A percentile compares a stretch with the other conserved stretches of the same genome.
Conservation (phyloP, 2,797 vertebrate species). For the Acanthornis magna region DNA sequence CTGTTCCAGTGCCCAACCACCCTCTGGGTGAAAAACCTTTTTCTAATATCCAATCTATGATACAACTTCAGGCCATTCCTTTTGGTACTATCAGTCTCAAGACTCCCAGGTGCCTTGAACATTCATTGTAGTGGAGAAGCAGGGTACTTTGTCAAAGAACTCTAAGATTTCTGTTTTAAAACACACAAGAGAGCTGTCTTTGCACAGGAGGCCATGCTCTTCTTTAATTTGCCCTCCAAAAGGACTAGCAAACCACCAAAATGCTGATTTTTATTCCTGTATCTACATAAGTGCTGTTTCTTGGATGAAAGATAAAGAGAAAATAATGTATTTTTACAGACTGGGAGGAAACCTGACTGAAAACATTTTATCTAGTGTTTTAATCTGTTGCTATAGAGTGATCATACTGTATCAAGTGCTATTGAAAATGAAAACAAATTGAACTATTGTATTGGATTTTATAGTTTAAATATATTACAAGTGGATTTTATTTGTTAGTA, state of each 20-base stretch:
- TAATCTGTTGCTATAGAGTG: not conserved
- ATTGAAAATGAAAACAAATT: not conserved
- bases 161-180: not conserved
- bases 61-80: not conserved
- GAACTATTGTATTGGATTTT: not conserved
- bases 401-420: not conserved
- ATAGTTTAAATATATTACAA: not conserved
- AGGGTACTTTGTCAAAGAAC: not conserved
- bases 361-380: not conserved
- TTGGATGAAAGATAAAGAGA: not conserved
- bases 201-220: not conserved
- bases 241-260: not conserved
- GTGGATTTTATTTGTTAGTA: not conserved
- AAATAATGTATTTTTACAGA: not conserved
- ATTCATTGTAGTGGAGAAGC: not conserved
- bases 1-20: not conserved
- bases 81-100: not conserved
- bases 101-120: rapidly evolving
- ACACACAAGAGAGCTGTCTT: not conserved
- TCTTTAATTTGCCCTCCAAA: not conserved
- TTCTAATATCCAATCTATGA: not conserved
- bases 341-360: not conserved
- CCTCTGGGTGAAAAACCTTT: not conserved
- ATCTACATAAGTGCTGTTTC: not conserved
- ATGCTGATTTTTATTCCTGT: not conserved